phyloP scores from a whole-genome alignment of 2,888 invertebrate genomes.

The Platycnemis pennipes region DNA sequence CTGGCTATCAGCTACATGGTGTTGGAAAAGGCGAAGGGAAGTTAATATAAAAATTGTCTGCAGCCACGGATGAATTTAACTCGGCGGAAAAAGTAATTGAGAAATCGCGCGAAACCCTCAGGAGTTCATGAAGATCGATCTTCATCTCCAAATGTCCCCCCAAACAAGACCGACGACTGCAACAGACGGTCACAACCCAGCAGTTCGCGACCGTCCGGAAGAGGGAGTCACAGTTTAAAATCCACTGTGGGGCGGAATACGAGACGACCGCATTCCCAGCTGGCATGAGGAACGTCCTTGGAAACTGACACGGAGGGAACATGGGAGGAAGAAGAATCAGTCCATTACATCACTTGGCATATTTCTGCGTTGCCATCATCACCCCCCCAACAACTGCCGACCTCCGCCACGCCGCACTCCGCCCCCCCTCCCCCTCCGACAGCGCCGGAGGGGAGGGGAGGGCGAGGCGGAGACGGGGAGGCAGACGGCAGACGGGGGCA shows the following conservation, averaged over 20 bases:
- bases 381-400: not conserved
- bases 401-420: not conserved
- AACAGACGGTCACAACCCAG: not conserved
- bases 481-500: not conserved
- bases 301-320: not conserved
- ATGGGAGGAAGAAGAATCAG: not conserved
- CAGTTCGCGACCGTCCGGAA: too few relatives aligned
- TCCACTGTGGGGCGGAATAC: not conserved
- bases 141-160: not conserved
- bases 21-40: too few relatives aligned
- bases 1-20: too few relatives aligned
- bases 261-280: conserved; percentile 23
- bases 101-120: too few relatives aligned
- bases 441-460: not conserved
- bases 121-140: too few relatives aligned
- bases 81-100: too few relatives aligned
- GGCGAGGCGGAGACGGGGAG: not conserved
- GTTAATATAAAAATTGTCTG: too few relatives aligned
- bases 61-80: too few relatives aligned
- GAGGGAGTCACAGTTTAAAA: conserved; percentile 9
- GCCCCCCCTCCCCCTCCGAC: not conserved
- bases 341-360: conserved; percentile 54
- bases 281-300: conserved; percentile 35
- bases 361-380: conserved; percentile 43
- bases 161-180: not conserved